phyloP scores from a whole-genome alignment of 1,140 invertebrate genomes.

The Tigriopus japonicus region DNA sequence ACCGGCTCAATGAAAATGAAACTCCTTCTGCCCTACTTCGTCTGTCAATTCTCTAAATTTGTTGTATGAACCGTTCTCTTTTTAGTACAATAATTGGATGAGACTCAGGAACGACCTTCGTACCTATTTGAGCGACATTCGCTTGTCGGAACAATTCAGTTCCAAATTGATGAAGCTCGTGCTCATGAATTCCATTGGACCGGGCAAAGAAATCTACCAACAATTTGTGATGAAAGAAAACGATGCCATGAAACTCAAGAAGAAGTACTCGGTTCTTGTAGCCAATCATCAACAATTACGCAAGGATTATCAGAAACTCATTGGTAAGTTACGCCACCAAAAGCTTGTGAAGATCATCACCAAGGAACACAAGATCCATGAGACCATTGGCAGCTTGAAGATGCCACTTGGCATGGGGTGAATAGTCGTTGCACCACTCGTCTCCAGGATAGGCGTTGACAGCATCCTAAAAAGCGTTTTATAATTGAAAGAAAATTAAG shows the following conservation, averaged over 20 bases:
- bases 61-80: no score
- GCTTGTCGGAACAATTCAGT: background rate
- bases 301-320: background rate
- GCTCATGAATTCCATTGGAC: no score
- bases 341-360: constrained; percentile 10
- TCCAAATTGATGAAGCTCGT: background rate
- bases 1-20: no score
- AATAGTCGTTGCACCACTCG: constrained; percentile 7
- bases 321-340: background rate
- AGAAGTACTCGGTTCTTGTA: background rate
- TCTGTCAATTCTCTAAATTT: no score
- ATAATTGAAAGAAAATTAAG: no score
- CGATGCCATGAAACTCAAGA: background rate
- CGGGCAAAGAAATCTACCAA: background rate
- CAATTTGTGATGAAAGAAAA: background rate
- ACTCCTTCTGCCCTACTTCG: no score
- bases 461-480: constrained; percentile 1
- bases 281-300: background rate
- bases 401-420: constrained; percentile 12
- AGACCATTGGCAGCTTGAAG: constrained; percentile 10
- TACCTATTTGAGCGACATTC: background rate
- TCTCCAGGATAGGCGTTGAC: constrained; percentile 11
- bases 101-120: background rate
- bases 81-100: background rate
- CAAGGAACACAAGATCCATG: constrained; percentile 10